Conservation (phyloP, 2,113 vertebrate genomes). For the Amblyopsis rosae region DNA sequence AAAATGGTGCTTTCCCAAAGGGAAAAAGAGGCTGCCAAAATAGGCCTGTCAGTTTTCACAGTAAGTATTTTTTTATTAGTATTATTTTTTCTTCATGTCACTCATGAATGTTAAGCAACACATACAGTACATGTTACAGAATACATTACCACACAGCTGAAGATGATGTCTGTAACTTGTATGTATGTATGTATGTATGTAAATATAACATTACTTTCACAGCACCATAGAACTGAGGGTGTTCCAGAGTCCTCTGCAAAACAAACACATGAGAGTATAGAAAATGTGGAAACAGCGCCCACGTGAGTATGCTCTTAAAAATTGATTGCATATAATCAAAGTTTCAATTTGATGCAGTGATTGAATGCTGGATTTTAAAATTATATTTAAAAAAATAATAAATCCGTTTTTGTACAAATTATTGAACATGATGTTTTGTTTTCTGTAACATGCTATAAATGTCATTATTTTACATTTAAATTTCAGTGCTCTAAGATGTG, state of each 20-base stretch:
- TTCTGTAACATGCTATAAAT: no score
- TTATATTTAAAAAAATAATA: no score
- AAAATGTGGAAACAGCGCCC: constrained; percentile 54
- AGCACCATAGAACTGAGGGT: constrained; percentile 84
- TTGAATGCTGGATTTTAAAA: no score
- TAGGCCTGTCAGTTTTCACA: constrained; percentile 90
- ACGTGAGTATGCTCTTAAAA: constrained; percentile 60
- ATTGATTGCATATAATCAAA: no score
- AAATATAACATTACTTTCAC: constrained; percentile 20
- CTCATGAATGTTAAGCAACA: neutral
- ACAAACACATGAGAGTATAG: constrained; percentile 57
- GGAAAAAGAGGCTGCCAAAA: constrained; percentile 88
- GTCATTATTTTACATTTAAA: neutral
- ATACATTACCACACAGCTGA: neutral
- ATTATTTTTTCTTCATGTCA: neutral
- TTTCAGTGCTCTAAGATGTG: constrained; percentile 31
- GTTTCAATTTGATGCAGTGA: no score
- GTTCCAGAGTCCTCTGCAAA: constrained; percentile 43
- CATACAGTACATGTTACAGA: neutral
- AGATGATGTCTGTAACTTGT: neutral
- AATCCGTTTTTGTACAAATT: no score
- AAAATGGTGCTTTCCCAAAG: constrained; percentile 86
- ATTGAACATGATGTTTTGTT: no score
- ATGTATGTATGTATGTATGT: neutral
- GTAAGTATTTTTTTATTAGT: constrained; percentile 62